These are phyloP conservation scores for Epirrita christyi DNA, from an alignment of 2,888 invertebrate genomes.

Conservation along the genomic window DNA sequence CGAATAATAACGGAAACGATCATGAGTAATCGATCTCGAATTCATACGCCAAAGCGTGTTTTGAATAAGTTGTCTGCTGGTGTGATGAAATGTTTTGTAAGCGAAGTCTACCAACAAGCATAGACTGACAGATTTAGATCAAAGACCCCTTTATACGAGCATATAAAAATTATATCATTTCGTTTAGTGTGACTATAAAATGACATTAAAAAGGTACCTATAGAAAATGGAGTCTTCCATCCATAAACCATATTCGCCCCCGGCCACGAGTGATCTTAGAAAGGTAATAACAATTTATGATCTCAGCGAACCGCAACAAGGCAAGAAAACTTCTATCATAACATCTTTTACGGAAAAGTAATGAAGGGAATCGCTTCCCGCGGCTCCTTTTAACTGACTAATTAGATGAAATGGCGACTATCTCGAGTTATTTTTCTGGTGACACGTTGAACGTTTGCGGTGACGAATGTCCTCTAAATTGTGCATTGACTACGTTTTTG, in stretches of 20 bases:
- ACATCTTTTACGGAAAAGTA: constrained; percentile 45
- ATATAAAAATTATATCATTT: constrained; percentile 2
- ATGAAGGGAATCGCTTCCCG: constrained; percentile 53
- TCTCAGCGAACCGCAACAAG: constrained; percentile 36
- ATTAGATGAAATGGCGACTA: constrained; percentile 57
- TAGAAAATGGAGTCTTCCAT: constrained; percentile 31
- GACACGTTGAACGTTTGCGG: constrained; percentile 29
- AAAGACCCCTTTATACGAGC: constrained; percentile 17
- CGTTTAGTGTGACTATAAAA: constrained; percentile 18
- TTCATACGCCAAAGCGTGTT: constrained; percentile 9
- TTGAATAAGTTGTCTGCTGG: constrained; percentile 23
- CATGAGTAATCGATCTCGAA: constrained; percentile 38
- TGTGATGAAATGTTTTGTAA: constrained; percentile 9
- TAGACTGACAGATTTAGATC: constrained; percentile 30
- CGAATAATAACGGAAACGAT: constrained; percentile 34
- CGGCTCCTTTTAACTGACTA: constrained; percentile 62
- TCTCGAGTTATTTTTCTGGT: constrained; percentile 41
- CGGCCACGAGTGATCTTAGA: constrained; percentile 35
- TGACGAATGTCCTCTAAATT: constrained; percentile 34
- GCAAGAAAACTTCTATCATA: constrained; percentile 30
- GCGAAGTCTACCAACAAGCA: background rate
- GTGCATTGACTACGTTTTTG: constrained; percentile 1
- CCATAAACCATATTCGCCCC: constrained; percentile 52
- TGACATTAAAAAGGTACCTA: constrained; percentile 15
- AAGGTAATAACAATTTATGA: constrained; percentile 40